Conservation (phyloP, 2,888 invertebrate genomes). For the Stenoptilia bipunctidactyla region DNA sequence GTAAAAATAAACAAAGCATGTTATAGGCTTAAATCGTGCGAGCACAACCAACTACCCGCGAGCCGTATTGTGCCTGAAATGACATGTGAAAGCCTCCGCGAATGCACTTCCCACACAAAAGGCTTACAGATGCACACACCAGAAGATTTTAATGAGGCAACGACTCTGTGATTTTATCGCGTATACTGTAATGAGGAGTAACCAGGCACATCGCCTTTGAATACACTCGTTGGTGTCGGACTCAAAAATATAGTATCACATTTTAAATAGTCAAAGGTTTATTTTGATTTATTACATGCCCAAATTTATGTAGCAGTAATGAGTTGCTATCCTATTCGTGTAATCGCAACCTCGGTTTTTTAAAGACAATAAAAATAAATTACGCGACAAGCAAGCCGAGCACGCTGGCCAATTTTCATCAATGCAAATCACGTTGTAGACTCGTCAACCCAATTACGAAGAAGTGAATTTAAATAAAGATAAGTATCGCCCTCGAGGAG, state of each 20-base stretch:
- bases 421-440: constrained; percentile 72
- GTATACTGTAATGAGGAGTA: constrained; percentile 68
- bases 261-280: too few species aligned
- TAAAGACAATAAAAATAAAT: constrained; percentile 59
- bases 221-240: constrained; percentile 35
- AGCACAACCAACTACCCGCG: constrained; percentile 11
- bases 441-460: constrained; percentile 72
- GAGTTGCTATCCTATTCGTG: too few species aligned
- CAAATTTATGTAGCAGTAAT: too few species aligned
- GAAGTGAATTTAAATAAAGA: constrained; percentile 73
- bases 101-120: constrained; percentile 58
- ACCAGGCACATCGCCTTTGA: constrained; percentile 67
- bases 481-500: constrained; percentile 70
- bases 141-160: constrained; percentile 72
- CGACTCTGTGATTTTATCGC: constrained; percentile 70
- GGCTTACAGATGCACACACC: constrained; percentile 69
- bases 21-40: constrained; percentile 4
- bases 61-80: constrained; percentile 62
- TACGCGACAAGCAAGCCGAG: constrained; percentile 46
- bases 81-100: constrained; percentile 68
- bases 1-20: too few species aligned
- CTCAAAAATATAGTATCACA: too few species aligned
- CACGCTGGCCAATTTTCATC: constrained; percentile 64
- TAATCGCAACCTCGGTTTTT: constrained; percentile 27
- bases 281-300: too few species aligned